These are phyloP conservation scores for Akabosia matsudoensis DNA, from an alignment of 1,140 invertebrate genomes.

Conservation along the genomic window DNA sequence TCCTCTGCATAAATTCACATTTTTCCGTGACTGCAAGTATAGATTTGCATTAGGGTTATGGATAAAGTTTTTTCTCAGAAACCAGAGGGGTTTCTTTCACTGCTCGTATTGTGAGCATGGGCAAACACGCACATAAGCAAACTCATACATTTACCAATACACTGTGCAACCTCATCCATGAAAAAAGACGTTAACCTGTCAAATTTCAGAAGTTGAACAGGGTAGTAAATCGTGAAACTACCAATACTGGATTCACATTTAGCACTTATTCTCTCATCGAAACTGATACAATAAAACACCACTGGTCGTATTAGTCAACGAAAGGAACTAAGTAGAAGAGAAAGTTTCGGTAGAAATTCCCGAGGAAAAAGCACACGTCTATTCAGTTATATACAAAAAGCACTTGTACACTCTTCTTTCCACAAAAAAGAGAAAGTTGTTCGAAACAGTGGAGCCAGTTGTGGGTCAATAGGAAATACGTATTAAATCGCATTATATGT, in stretches of 20 bases:
- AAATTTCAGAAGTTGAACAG: slow-evolving; percentile 35
- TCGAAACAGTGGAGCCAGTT: too few relatives aligned
- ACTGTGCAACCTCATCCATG: not conserved
- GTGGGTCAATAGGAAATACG: too few relatives aligned
- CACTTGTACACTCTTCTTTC: too few relatives aligned
- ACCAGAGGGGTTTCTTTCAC: too few relatives aligned
- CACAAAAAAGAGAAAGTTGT: too few relatives aligned
- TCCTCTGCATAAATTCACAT: not conserved
- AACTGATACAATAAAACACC: not conserved
- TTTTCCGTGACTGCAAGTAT: not conserved
- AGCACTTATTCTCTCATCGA: slow-evolving; percentile 24
- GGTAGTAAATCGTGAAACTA: slow-evolving; percentile 40
- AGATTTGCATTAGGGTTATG: not conserved
- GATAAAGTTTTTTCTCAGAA: not conserved
- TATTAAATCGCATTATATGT: too few relatives aligned
- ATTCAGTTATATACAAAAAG: too few relatives aligned
- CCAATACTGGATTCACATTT: slow-evolving; percentile 34
- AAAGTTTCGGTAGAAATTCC: not conserved
- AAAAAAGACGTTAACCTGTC: slow-evolving; percentile 19
- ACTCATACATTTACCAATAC: not conserved
- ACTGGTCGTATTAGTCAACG: not conserved
- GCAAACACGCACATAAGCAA: not conserved
- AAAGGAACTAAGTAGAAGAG: not conserved
- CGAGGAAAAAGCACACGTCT: too few relatives aligned
- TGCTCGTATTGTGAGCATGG: too few relatives aligned